Evolutionary conservation across 2,888 invertebrate genomes (phyloP).

Genomic region (Ophioninae sp.): DNA sequence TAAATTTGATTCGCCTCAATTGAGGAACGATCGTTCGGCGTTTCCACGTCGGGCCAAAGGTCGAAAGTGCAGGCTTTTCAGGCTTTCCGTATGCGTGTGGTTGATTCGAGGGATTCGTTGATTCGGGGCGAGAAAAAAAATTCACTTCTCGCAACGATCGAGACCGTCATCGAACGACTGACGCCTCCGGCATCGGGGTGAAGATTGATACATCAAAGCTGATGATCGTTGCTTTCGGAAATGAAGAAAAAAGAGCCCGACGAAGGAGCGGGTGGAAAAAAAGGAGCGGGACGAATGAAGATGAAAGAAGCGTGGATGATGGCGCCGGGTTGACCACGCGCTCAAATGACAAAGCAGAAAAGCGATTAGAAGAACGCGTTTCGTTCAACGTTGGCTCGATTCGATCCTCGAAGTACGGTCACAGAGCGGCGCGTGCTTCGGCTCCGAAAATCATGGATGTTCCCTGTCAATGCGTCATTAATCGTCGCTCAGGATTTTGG

Average conservation of each 20-base stretch:
- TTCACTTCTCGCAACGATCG: background rate
- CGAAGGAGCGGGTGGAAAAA: slow-evolving; percentile 15
- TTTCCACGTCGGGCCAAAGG: too few species aligned
- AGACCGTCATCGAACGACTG: slow-evolving; percentile 29
- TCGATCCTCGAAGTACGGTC: background rate
- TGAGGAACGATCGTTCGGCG: too few species aligned
- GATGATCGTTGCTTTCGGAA: slow-evolving; percentile 15
- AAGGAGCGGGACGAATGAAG: slow-evolving; percentile 37
- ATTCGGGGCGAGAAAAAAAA: background rate
- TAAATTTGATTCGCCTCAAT: too few species aligned
- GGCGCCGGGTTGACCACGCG: slow-evolving; percentile 28
- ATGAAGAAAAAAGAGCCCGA: slow-evolving; percentile 6
- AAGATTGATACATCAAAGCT: slow-evolving; percentile 51
- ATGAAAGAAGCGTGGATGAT: slow-evolving; percentile 35
- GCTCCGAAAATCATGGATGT: slow-evolving; percentile 49
- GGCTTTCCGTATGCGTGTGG: too few species aligned
- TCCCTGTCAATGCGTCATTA: slow-evolving; percentile 71
- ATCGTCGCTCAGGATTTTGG: slow-evolving; percentile 74
- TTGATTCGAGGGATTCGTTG: too few species aligned
- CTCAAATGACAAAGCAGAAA: slow-evolving; percentile 53
- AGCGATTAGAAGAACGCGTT: slow-evolving; percentile 23
- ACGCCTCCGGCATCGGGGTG: slow-evolving; percentile 20
- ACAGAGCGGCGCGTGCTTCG: slow-evolving; percentile 49
- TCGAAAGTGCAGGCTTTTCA: too few species aligned
- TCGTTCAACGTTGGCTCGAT: slow-evolving; percentile 9